Evolutionary conservation across 2,113 vertebrate genomes (phyloP).

Genomic region (Colistium nudipinnis): DNA sequence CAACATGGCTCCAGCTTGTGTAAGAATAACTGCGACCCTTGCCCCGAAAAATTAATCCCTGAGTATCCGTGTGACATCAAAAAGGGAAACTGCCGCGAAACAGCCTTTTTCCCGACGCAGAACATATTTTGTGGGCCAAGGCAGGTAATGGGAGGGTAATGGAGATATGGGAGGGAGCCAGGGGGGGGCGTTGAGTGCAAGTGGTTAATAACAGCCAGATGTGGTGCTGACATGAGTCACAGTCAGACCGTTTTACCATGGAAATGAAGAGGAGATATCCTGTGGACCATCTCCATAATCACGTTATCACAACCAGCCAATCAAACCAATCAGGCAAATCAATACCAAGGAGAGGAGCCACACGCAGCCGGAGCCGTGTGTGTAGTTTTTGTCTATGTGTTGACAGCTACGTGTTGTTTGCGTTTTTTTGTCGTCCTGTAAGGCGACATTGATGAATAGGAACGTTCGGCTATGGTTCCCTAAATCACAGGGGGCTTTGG

Average conservation of each 20-base stretch:
- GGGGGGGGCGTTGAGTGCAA: slow-evolving; percentile 65
- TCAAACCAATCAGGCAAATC: slow-evolving; percentile 21
- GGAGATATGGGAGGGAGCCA: slow-evolving; percentile 56
- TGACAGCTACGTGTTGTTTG: slow-evolving; percentile 9
- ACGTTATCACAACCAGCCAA: slow-evolving; percentile 28
- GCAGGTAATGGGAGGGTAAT: slow-evolving; percentile 69
- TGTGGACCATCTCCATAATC: slow-evolving; percentile 39
- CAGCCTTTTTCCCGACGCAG: slow-evolving; percentile 25
- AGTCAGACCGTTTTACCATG: slow-evolving; percentile 54
- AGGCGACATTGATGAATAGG: slow-evolving; percentile 11
- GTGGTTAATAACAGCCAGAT: slow-evolving; percentile 77
- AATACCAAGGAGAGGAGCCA: slow-evolving; percentile 12
- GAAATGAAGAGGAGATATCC: slow-evolving; percentile 60
- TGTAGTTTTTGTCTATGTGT: background rate
- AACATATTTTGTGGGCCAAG: slow-evolving; percentile 36
- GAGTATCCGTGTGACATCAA: slow-evolving; percentile 28
- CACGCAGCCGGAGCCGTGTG: slow-evolving; percentile 9
- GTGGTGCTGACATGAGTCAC: slow-evolving; percentile 58
- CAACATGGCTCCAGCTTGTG: slow-evolving; percentile 21
- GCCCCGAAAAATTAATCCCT: slow-evolving; percentile 12
- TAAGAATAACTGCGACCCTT: slow-evolving; percentile 36
- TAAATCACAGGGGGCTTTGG: slow-evolving; percentile 30
- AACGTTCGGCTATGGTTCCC: slow-evolving; percentile 21
- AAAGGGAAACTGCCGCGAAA: slow-evolving; percentile 31
- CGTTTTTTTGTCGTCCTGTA: slow-evolving; percentile 22